Base-by-base conservation (phyloP, 2,888 invertebrate species). In the Petrolisthes cinctipes region DNA sequence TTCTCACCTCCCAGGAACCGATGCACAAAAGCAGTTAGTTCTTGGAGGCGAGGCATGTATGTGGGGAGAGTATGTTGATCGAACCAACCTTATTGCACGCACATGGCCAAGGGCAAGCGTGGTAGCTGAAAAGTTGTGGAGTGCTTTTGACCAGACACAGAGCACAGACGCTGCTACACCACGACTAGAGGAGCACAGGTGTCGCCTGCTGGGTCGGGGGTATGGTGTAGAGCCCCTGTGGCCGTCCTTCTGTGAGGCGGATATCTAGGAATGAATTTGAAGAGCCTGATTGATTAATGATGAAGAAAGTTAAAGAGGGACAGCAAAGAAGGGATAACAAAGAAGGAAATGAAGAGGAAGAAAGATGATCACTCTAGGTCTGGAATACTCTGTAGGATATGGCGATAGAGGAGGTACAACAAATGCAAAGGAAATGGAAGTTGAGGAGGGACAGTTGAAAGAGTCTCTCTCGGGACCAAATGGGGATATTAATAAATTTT, bases 21-120 rank as follows among this genome's bases (percentile, higher is more conserved):
- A 92, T 0, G 92, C 91, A 4, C 94, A 95, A 91, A 95, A 95
- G 91, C 92, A 94, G 2, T 93, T 95, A 84, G 95, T 98, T 54
- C 93, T 97, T 17, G 98, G 98, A 0, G 98, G 98, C 0, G 98
- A 98, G 92, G 97, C 97, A 0, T 97, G 97, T 92, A 96, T 98
- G 95, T 98, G 98, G 98, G 95, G 95, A 3, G 98, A 98, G 93
- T 95, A 95, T 91, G 96, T 97, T 0, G 96, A 98, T 92, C 94
- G 93, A 71, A 94, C 94, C 23, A 95, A 95, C 92, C 92, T 95
- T n/a, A 93, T 94, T 86, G 92, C 94, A 1, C 92, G 94, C 88
- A 94, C 97, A 9, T 98, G 97, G 96, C 98, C 98, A 0, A 94
- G 97, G 91, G 96, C 97, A 0, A 95, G 96, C 87, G 97, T 97